Percentiles rank a stretch among this genome's conserved stretches.
Conservation (phyloP, 2,888 invertebrate species). For the Gasteruption jaculator region DNA sequence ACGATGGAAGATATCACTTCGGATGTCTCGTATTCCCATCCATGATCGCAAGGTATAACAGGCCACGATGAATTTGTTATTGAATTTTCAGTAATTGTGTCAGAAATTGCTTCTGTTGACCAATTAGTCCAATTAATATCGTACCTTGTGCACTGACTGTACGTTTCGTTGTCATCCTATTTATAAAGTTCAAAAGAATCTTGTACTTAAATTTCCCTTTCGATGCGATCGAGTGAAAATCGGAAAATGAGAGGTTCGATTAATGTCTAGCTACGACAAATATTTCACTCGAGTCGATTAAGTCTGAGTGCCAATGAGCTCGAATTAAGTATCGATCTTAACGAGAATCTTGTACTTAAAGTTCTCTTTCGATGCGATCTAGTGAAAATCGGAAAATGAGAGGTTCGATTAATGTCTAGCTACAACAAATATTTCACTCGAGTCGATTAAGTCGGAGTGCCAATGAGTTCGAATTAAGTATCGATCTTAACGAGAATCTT, state of each 20-base stretch:
- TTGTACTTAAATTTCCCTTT: neutral
- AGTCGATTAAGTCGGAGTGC: no score
- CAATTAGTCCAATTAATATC: slow-evolving; percentile 65
- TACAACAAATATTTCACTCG: no score
- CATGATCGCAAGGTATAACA: slow-evolving; percentile 65
- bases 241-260: neutral
- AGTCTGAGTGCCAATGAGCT: no score
- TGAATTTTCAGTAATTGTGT: slow-evolving; percentile 27
- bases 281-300: no score
- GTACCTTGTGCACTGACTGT: slow-evolving; percentile 70
- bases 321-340: no score
- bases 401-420: no score
- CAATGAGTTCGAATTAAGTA: no score
- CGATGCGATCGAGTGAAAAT: neutral
- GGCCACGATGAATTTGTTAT: slow-evolving; percentile 60
- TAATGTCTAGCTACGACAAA: no score
- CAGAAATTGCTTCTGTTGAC: slow-evolving; percentile 28
- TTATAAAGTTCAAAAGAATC: slow-evolving; percentile 20
- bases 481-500: slow-evolving; percentile 11
- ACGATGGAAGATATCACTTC: slow-evolving; percentile 75
- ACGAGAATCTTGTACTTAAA: no score
- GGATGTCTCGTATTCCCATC: slow-evolving; percentile 75
- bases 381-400: no score
- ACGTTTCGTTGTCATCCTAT: slow-evolving; percentile 51
- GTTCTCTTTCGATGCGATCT: no score